Base-by-base conservation (phyloP, 2,888 invertebrate species). In the Lamellibrachia satsuma region DNA sequence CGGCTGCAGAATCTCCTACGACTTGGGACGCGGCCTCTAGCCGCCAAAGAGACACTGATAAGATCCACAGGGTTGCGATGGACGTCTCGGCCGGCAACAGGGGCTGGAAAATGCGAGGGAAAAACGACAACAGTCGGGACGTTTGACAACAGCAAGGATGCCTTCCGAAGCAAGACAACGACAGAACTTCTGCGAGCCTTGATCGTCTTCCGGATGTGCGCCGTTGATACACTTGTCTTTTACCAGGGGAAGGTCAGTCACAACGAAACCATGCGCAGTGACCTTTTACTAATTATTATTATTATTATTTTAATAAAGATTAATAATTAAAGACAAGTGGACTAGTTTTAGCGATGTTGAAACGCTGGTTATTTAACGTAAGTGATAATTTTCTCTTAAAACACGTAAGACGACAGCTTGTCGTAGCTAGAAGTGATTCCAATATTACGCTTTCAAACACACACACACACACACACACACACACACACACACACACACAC, bases 191-290 rank as follows among this genome's bases (percentile, higher is more conserved):
- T 95, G 9, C 93, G 95, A 27, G 94, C 95, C 0, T 93, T 95
- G 55, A 39, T 94, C 27, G 94, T 96, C 3, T 94, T 96, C 57
- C 93, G 94, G 55, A 90, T 95, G 52, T 96, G 96, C 92, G 95
- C 95, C 1, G 93, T 94, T 92, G 94, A 95, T 22, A 90, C 91
- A 7, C 75, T 96, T 6, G 95, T 95, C 0, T 92, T 94, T n/a
- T 93, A 95, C 92, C 95, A 95, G 91, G 92, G 94, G 52, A 93
- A 94, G 95, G 96, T 95, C 93, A 93, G 93, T 75, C 6, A 22
- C 22, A 75, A 75, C 0, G n/a, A 75, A 39, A 39, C 39, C 39
- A 39, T 39, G 39, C 39, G 39, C 39, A 39, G 39, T 39, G 39
- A 39, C 39, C 39, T 39, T 39, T 39, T 39, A 39, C 39, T 39